Evolutionary conservation across 2,113 vertebrate genomes (phyloP).

Genomic region (Hymenochirus boettgeri): DNA sequence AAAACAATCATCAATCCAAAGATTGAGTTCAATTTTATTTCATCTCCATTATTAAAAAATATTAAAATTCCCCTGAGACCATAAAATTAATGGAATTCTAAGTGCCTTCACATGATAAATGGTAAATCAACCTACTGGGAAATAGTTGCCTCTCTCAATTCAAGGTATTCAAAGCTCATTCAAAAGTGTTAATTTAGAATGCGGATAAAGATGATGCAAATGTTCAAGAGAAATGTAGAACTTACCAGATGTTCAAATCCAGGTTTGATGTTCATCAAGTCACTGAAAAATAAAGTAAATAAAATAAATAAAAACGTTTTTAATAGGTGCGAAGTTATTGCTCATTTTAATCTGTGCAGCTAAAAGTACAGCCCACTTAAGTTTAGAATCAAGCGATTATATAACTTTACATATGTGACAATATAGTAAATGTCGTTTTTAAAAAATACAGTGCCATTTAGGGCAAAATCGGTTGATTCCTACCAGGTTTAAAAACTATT

Average conservation of each 20-base stretch:
- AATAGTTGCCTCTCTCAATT: constrained; percentile 73
- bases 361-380: background rate
- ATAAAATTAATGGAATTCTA: constrained; percentile 76
- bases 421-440: no score
- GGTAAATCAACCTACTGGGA: constrained; percentile 72
- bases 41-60: constrained; percentile 73
- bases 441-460: no score
- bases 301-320: constrained; percentile 78
- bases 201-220: constrained; percentile 84
- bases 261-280: constrained; percentile 81
- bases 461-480: no score
- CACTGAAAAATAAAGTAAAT: constrained; percentile 90
- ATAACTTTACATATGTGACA: no score
- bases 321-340: constrained; percentile 70
- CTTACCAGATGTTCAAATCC: constrained; percentile 98
- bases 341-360: constrained; percentile 50
- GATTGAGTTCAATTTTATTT: constrained; percentile 66
- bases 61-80: constrained; percentile 71
- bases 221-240: constrained; percentile 81
- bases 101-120: constrained; percentile 76
- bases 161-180: constrained; percentile 78
- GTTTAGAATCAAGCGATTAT: no score
- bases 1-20: constrained; percentile 71
- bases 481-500: no score
- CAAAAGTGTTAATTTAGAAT: constrained; percentile 83